Base-by-base conservation (phyloP, 2,888 invertebrate genomes). In the Acleris sparsana region DNA sequence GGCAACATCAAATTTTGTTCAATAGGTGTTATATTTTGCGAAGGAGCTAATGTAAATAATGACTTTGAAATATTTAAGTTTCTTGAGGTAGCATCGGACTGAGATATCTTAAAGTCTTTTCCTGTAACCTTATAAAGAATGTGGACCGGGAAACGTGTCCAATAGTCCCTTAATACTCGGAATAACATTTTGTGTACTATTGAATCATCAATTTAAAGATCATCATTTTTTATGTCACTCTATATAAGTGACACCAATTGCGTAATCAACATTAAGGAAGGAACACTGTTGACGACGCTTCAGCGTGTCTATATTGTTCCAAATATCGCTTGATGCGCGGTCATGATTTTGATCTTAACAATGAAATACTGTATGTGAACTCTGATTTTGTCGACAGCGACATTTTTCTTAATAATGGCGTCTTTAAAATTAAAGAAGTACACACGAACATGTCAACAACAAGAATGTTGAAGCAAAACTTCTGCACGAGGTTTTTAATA, bases 241-340 rank as follows among this genome's bases (percentile, higher is more conserved):
- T 66, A 56, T 66, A 66, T 66, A 66, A 66, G 62, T 66, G 66
- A 66, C 66, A 62, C 66, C 61, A 62, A 66, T 66, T 66, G 66
- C 66, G 66, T 62, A 66, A 62, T 52, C 66, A 57, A 25, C 61
- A 18, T 62, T 57, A 57, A 66, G 61, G 60, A 61, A 55, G 64
- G 51, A 63, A 63, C 52, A 61, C 46, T 56, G 60, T 64, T 60
- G 60, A 65, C 55, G 65, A 51, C 55, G 55, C 53, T 61, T 46
- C 46, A 25, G 43, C n/a, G 25, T 17, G 11, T 11, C 20, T 3
- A 6, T 16, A 57, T 44, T 25, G 57, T 46, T 44, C 57, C 57
- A 57, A 43, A 55, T 55, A 46, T 11, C 22, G 43, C 25, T 25
- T 22, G 46, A 25, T 46, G 11, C 11, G 46, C 17, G 43, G 43